Evolutionary conservation across 2,888 invertebrate species (phyloP), one percentile per base, ranked within the genome.

Genomic region (Subacronicta megacephala): DNA sequence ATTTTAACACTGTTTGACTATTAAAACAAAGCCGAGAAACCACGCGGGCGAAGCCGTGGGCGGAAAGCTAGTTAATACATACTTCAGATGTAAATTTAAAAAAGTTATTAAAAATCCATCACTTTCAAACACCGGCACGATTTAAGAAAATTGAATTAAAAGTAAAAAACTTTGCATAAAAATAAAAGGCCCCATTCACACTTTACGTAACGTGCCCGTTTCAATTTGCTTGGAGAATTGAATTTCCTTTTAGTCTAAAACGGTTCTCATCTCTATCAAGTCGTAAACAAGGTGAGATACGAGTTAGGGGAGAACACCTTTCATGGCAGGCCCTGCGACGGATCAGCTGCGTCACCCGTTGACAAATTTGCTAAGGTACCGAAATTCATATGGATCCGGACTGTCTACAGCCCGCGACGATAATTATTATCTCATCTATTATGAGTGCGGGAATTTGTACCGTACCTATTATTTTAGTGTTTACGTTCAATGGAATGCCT

Each of bases 281-380:
- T 54, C 60, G 57, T 62, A 58, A 70, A 70, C 53, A 62, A 62
- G 44, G 42, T 45, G 31, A 58, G 40, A 36, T 56, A 53, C 50
- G 40, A 42, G 17, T 17, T 29, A 55, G 35, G 31, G 36, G 33
- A 35, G 29, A 31, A 16, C 17, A 55, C 23, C 16, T 52, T 50
- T 41, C 45, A 16, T 18, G 45, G n/a, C n/a, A 37, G 23, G n/a
- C 13, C 29, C 38, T 16, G 20, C 9, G 42, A 26, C 46, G 50
- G 57, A 56, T 56, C 58, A 56, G 57, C 51, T 63, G 71, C 33
- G 57, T n/a, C 38, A 18, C 20, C 3, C 13, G 16, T 13, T 46
- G 35, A 54, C 31, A 42, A 67, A 55, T 54, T 55, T 38, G 17
- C 10, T 17, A n/a, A 45, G 31, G 10, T 18, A 41, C 36, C 17